These are phyloP conservation scores for Drosophila mauritiana DNA, from an alignment of 1,140 invertebrate species.

Conservation along the genomic window DNA sequence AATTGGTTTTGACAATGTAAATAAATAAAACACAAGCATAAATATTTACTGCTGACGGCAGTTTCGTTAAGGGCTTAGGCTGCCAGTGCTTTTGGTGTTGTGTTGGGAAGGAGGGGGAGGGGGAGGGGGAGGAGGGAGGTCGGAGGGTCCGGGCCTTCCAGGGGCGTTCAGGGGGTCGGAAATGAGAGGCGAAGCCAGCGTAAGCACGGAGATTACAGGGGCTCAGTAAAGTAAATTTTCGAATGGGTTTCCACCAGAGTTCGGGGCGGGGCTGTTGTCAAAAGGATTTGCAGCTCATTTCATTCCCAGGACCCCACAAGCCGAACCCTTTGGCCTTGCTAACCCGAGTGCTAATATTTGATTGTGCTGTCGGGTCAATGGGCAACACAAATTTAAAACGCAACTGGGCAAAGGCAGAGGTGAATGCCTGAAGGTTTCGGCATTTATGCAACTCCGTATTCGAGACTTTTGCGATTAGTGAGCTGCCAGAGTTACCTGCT, in stretches of 20 bases:
- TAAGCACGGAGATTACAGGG: constrained; percentile 77
- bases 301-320: constrained; percentile 50
- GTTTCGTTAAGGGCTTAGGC: constrained; percentile 54
- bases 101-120: too few species aligned
- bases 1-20: constrained; percentile 84
- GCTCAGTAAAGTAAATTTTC: constrained; percentile 61
- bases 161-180: background rate
- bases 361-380: constrained; percentile 72
- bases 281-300: constrained; percentile 83
- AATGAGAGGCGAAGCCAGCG: constrained; percentile 21
- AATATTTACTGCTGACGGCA: constrained; percentile 79
- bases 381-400: constrained; percentile 51
- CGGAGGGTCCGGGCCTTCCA: background rate
- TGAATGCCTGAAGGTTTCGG: background rate
- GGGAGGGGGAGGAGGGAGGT: background rate
- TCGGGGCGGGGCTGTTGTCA: constrained; percentile 54
- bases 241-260: constrained; percentile 34
- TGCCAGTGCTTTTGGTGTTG: background rate
- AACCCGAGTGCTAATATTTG: constrained; percentile 79
- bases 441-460: background rate
- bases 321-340: constrained; percentile 33
- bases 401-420: constrained; percentile 1
- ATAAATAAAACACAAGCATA: constrained; percentile 84
- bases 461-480: background rate
- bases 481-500: background rate